Evolutionary conservation across 2,113 vertebrate species (phyloP).

Genomic region (rat (Rattus norvegicus)): GRCr8 NC_086023.1:87262001-87262500

Average conservation of each 20-base stretch:
- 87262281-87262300: neutral
- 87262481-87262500: neutral
- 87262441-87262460: neutral
- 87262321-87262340: neutral
- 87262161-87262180: neutral
- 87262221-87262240: neutral
- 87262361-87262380: rapidly evolving
- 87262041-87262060: neutral
- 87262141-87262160: neutral
- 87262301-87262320: neutral
- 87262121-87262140: neutral
- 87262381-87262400: neutral
- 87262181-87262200: neutral
- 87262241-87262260: neutral
- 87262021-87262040: neutral
- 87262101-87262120: neutral
- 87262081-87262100: conserved; percentile 19
- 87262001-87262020: neutral
- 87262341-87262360: neutral
- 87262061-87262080: neutral
- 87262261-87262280: neutral
- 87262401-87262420: neutral
- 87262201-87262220: neutral
- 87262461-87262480: neutral
- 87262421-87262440: neutral